Evolutionary conservation across 2,113 vertebrate species (phyloP).

Genomic region (Heteronetta atricapilla): DNA sequence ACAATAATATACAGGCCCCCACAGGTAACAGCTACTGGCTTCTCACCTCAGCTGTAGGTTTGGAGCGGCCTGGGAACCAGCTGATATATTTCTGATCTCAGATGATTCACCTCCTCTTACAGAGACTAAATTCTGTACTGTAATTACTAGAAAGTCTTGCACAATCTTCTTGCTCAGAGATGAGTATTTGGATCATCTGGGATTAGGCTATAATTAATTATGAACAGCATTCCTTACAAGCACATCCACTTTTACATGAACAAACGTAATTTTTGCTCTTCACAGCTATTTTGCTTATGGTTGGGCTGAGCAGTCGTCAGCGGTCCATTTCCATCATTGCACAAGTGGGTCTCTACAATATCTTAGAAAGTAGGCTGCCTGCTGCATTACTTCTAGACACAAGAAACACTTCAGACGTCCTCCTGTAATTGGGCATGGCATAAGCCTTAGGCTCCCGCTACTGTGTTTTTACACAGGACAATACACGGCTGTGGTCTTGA

Average conservation of each 20-base stretch:
- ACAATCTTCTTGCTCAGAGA: background rate
- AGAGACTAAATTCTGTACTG: background rate
- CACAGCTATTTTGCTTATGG: background rate
- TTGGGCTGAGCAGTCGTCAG: background rate
- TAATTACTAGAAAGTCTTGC: constrained; percentile 29
- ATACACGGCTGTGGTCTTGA: background rate
- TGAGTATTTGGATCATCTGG: background rate
- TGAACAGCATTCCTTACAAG: background rate
- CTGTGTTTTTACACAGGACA: background rate
- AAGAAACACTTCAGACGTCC: background rate
- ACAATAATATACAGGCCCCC: background rate
- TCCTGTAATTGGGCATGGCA: background rate
- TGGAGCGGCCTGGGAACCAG: background rate
- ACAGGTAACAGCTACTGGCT: background rate
- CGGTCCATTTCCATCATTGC: background rate
- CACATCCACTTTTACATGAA: background rate
- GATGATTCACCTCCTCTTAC: background rate
- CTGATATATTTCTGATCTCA: background rate
- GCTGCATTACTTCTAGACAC: constrained; percentile 23
- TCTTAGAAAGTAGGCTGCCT: background rate
- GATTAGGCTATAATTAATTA: constrained; percentile 32
- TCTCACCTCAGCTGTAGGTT: background rate
- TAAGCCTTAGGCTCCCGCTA: constrained; percentile 35
- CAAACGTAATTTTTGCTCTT: background rate
- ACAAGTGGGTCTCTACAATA: constrained; percentile 10